Percentiles rank a stretch among this genome's conserved stretches.
Conservation (phyloP, 2,888 invertebrate genomes). For the Onchidella celtica region DNA sequence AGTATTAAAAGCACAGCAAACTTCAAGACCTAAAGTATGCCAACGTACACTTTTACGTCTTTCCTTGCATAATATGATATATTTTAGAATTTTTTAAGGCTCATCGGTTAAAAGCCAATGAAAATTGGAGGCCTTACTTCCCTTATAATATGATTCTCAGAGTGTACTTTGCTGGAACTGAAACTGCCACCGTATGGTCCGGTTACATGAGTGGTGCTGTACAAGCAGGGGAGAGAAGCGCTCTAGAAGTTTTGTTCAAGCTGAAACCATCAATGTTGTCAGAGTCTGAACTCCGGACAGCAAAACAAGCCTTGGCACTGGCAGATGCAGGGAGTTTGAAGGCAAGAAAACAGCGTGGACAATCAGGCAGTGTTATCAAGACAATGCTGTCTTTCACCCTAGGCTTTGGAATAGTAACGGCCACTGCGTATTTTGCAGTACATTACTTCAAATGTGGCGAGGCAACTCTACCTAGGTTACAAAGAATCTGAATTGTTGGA, state of each 20-base stretch:
- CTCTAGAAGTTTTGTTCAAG: conserved; percentile 74
- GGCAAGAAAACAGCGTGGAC: background rate
- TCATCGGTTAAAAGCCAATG: no score
- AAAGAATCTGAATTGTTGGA: no score
- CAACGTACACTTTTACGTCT: no score
- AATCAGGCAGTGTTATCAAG: background rate
- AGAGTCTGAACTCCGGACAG: background rate
- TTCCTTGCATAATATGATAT: no score
- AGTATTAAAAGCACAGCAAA: no score
- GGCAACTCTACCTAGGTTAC: no score
- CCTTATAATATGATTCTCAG: conserved; percentile 56
- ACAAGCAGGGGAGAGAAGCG: conserved; percentile 76
- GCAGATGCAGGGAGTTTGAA: background rate
- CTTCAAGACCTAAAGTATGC: no score
- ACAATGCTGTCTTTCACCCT: background rate
- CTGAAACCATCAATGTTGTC: conserved; percentile 65
- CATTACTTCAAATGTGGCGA: background rate
- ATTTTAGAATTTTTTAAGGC: no score
- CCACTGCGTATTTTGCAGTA: background rate
- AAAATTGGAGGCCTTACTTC: no score
- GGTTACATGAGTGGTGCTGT: conserved; percentile 79
- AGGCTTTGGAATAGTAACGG: conserved; percentile 18
- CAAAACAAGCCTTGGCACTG: background rate
- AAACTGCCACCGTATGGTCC: conserved; percentile 77
- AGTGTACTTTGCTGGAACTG: conserved; percentile 79